Evolutionary conservation across 2,888 invertebrate species (phyloP).

Genomic region (Aspidapion aeneum): DNA sequence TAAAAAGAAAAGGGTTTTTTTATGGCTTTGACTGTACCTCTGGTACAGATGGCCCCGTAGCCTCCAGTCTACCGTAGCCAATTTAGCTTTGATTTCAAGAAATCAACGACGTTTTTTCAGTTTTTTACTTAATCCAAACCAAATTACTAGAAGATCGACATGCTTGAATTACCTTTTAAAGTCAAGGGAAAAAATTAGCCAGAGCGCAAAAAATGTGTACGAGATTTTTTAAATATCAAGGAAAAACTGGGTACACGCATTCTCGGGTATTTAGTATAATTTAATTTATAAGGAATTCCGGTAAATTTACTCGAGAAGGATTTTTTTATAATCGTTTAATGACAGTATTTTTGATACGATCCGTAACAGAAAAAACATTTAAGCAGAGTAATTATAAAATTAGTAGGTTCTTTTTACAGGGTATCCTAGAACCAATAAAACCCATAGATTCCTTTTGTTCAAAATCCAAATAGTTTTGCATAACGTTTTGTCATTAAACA

Average conservation of each 20-base stretch:
- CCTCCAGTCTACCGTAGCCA: no score
- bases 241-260: conserved; percentile 17
- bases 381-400: neutral
- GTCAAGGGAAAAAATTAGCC: neutral
- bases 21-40: no score
- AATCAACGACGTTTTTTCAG: neutral
- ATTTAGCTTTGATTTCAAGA: neutral
- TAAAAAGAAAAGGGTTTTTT: no score
- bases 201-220: neutral
- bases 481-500: no score
- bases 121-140: neutral
- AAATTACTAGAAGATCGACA: conserved; percentile 1
- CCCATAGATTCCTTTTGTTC: no score
- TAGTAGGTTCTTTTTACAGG: no score
- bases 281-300: conserved; percentile 11
- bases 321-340: conserved; percentile 1
- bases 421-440: no score
- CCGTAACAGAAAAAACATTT: neutral
- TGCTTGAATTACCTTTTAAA: neutral
- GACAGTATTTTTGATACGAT: neutral
- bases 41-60: no score
- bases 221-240: conserved; percentile 6
- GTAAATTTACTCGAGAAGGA: neutral
- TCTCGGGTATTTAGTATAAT: conserved; percentile 18
- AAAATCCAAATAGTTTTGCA: no score